Evolutionary conservation across 1,140 invertebrate genomes (phyloP).

Genomic region (Drosophila auraria): DNA sequence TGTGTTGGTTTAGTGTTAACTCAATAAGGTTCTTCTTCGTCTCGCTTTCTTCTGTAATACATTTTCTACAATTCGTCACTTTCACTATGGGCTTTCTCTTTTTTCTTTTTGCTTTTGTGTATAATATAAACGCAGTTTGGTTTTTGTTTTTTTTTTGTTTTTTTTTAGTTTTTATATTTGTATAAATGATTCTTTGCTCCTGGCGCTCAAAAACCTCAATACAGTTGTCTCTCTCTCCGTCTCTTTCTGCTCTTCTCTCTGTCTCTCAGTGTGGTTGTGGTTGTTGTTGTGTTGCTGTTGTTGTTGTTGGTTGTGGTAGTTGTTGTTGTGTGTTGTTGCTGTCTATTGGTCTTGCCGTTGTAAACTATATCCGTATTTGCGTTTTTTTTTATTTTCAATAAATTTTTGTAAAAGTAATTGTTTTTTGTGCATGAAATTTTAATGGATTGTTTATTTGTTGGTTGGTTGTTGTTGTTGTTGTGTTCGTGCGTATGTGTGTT

Average conservation of each 20-base stretch:
- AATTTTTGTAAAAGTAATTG: slow-evolving; percentile 12
- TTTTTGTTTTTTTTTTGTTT: slow-evolving; percentile 42
- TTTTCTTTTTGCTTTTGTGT: slow-evolving; percentile 25
- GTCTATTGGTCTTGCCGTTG: slow-evolving; percentile 65
- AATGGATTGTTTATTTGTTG: slow-evolving; percentile 49
- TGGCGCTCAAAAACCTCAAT: slow-evolving; percentile 72
- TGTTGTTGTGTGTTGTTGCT: slow-evolving; percentile 60
- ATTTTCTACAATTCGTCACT: slow-evolving; percentile 57
- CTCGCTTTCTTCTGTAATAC: slow-evolving; percentile 35
- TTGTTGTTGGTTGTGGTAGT: slow-evolving; percentile 21
- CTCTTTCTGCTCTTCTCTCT: slow-evolving; percentile 29
- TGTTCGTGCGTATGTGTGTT: slow-evolving; percentile 53
- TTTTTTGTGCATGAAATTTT: slow-evolving; percentile 61
- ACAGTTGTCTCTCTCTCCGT: slow-evolving; percentile 56
- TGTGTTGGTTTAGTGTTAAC: slow-evolving; percentile 23
- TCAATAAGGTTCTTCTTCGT: slow-evolving; percentile 6
- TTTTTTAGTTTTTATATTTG: slow-evolving; percentile 65
- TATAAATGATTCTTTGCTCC: slow-evolving; percentile 78
- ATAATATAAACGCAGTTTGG: slow-evolving; percentile 74
- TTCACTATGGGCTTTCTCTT: slow-evolving; percentile 42
- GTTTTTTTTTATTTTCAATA: slow-evolving; percentile 47
- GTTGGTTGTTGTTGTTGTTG: slow-evolving; percentile 36
- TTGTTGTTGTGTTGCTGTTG: slow-evolving; percentile 22
- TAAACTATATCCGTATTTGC: slow-evolving; percentile 64
- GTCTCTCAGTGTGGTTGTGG: slow-evolving; percentile 44